Evolutionary conservation across 2,113 vertebrate genomes (phyloP).

Genomic region (Telmatochromis brachygnathus): DNA sequence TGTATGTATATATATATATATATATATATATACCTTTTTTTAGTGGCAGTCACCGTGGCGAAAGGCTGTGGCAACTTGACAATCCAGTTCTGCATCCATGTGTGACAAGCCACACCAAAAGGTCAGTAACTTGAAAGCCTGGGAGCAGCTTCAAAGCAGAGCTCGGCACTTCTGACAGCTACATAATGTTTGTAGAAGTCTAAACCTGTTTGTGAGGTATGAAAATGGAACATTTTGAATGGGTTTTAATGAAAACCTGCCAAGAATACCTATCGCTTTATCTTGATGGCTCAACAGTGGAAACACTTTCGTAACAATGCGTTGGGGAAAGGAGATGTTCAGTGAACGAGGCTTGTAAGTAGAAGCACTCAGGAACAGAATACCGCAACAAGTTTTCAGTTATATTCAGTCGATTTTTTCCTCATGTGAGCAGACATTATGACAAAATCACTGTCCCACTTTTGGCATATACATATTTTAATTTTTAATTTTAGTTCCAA

Average conservation of each 20-base stretch:
- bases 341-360: neutral
- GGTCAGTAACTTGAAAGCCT: slow-evolving; percentile 65
- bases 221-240: neutral
- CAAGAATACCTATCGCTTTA: neutral
- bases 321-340: neutral
- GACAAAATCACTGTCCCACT: neutral
- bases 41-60: neutral
- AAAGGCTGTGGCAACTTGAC: slow-evolving; percentile 54
- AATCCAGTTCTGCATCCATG: slow-evolving; percentile 50
- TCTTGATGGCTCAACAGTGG: neutral
- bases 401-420: neutral
- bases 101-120: slow-evolving; percentile 55
- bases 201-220: neutral
- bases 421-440: neutral
- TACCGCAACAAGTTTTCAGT: neutral
- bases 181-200: slow-evolving; percentile 7
- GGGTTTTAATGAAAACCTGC: slow-evolving; percentile 1
- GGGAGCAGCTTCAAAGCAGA: slow-evolving; percentile 44
- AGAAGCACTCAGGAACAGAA: neutral
- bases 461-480: neutral
- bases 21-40: fast-evolving
- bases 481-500: neutral
- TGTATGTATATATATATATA: fast-evolving
- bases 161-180: slow-evolving; percentile 38
- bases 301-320: neutral